Evolutionary conservation across 1,140 invertebrate genomes (phyloP).

Genomic region (Apis laboriosa): DNA sequence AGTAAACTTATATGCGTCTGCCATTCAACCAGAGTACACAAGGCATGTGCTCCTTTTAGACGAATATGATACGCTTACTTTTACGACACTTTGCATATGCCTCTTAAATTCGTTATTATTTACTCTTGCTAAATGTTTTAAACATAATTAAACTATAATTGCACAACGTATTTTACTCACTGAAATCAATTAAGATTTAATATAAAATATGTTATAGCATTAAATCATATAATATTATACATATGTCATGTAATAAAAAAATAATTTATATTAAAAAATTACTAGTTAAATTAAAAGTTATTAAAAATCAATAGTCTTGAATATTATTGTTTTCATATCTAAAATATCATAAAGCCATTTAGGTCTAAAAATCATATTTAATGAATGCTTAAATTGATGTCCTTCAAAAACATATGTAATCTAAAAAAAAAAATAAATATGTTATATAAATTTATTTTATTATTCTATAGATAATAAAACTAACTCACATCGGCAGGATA

Average conservation of each 20-base stretch:
- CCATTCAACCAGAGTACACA: constrained; percentile 42
- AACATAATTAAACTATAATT: neutral
- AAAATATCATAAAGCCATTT: constrained; percentile 68
- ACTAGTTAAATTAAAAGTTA: neutral
- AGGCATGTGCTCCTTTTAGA: constrained; percentile 55
- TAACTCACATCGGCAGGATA: constrained; percentile 64
- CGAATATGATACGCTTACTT: constrained; percentile 66
- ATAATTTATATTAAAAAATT: neutral
- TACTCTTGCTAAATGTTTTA: neutral
- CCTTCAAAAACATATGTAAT: constrained; percentile 68
- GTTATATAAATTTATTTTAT: neutral
- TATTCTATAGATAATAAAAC: neutral
- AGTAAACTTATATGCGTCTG: constrained; percentile 49
- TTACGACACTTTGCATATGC: constrained; percentile 61
- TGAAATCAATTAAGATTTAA: neutral
- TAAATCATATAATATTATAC: neutral
- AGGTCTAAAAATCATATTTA: constrained; percentile 59
- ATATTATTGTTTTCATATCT: constrained; percentile 66
- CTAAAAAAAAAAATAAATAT: constrained; percentile 25
- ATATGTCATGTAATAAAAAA: neutral
- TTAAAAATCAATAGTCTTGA: constrained; percentile 57
- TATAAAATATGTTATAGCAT: neutral
- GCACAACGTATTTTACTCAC: neutral
- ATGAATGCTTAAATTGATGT: constrained; percentile 55
- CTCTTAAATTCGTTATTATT: constrained; percentile 39